A percentile compares a stretch with the other conserved stretches of the same genome.
These are phyloP conservation scores for Clavelina lepadiformis DNA, from an alignment of 23 tunicate genomes.

Conservation along the genomic window DNA sequence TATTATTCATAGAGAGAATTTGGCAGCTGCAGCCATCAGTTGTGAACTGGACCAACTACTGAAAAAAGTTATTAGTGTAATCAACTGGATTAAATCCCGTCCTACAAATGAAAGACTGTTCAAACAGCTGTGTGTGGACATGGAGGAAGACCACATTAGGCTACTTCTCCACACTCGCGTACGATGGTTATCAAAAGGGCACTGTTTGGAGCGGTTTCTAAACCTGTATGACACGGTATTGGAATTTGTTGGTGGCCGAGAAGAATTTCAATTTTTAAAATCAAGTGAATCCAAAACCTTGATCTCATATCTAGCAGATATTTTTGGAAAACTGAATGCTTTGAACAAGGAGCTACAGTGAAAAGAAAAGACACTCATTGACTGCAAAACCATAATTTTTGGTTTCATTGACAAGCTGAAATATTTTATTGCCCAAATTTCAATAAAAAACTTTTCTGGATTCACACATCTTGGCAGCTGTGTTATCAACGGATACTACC, in stretches of 20 bases:
- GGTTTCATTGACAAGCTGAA: slow-evolving; percentile 5
- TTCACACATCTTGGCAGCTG: slow-evolving; percentile 5
- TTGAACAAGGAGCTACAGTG: slow-evolving; percentile 8
- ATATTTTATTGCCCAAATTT: slow-evolving; percentile 9
- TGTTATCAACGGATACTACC: too few relatives aligned
- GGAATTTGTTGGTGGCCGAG: slow-evolving; percentile 9
- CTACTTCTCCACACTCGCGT: slow-evolving; percentile 5
- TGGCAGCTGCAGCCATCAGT: slow-evolving; percentile 8
- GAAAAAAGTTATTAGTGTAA: slow-evolving; percentile 1
- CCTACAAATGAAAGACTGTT: neutral
- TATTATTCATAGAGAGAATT: slow-evolving; percentile 1
- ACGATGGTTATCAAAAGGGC: slow-evolving; percentile 17
- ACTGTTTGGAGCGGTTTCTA: too few relatives aligned
- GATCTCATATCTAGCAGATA: slow-evolving; percentile 8
- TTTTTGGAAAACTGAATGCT: slow-evolving; percentile 3
- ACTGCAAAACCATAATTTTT: slow-evolving; percentile 12
- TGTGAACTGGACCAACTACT: slow-evolving; percentile 10
- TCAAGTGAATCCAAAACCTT: slow-evolving; percentile 15
- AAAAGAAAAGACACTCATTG: slow-evolving; percentile 10
- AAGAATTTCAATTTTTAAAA: slow-evolving; percentile 13
- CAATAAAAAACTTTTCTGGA: slow-evolving; percentile 5
- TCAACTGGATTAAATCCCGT: neutral
- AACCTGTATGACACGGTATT: slow-evolving; percentile 7
- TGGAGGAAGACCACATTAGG: slow-evolving; percentile 7
- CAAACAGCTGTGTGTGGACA: slow-evolving; percentile 1